Percentiles rank a stretch among this genome's conserved stretches.
These are phyloP conservation scores for Zoanthus sociatus DNA, from an alignment of 92 coral and sea anemone species.

Conservation along the genomic window DNA sequence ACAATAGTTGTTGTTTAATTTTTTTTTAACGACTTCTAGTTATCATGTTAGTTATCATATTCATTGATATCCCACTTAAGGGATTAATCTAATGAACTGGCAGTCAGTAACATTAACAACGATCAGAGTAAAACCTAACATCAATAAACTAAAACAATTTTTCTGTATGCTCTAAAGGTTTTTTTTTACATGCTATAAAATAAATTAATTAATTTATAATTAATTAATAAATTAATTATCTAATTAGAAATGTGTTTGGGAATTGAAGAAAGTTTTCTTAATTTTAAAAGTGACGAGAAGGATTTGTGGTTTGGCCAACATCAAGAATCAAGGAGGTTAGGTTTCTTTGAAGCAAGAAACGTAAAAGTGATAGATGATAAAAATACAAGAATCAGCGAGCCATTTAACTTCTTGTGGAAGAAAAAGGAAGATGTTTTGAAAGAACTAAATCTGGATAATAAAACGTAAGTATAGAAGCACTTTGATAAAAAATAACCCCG, in stretches of 20 bases:
- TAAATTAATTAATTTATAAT: too few relatives aligned
- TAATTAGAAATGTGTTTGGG: not conserved
- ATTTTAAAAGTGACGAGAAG: not conserved
- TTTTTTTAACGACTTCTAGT: too few relatives aligned
- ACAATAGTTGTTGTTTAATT: too few relatives aligned
- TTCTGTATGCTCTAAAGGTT: not conserved
- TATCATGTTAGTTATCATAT: too few relatives aligned
- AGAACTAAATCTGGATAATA: constrained; percentile 9
- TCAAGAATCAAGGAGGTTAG: constrained; percentile 19
- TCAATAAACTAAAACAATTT: too few relatives aligned
- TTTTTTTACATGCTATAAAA: not conserved
- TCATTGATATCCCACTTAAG: too few relatives aligned
- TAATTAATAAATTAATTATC: too few relatives aligned
- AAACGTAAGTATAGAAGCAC: constrained; percentile 1
- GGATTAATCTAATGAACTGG: too few relatives aligned
- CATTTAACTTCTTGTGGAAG: not conserved
- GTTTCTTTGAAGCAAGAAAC: constrained; percentile 13
- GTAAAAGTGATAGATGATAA: not conserved
- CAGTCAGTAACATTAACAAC: too few relatives aligned
- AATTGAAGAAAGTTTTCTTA: not conserved
- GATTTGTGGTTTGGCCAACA: constrained; percentile 21
- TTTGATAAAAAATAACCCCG: not conserved
- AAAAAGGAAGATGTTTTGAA: not conserved
- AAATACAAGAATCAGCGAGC: not conserved
- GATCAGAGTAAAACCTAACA: too few relatives aligned